Evolutionary conservation across 2,797 vertebrate species (phyloP), one percentile per base, ranked within the genome.

Genomic region (Falco biarmicus): DNA sequence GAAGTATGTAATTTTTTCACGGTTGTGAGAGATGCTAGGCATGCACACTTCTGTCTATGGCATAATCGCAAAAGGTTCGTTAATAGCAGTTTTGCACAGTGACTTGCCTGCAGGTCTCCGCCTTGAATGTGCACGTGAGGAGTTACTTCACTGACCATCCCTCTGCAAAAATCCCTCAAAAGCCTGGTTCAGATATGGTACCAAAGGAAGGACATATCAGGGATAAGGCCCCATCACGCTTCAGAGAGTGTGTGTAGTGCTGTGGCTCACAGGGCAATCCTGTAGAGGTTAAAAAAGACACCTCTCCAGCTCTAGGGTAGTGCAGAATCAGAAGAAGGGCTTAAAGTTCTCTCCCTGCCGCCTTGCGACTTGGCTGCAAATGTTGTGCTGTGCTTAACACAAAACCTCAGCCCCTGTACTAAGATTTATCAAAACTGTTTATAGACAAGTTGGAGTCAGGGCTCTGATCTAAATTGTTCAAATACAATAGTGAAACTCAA

Each of bases 71-170:
- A 71, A 92, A 61, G 17, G 6, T 61, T 71, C 7, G 4, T 34
- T 34, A 41, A 41, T 45, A 21, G 2, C 11, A 87, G 6, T 16
- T 89, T 63, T 77, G 17, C 37, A 18, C 32, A 41, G 10, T 45
- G 31, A 60, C 21, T 90, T 3, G 4, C 16, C 22, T 50, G 12
- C 2, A 41, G 5, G 32, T 56, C 48, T 87, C 43, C 59, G 45
- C 15, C 32, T 43, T 43, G 41, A 31, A 26, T 61, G 29, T 61
- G 8, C 8, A 51, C 50, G 25, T 34, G 14, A 76, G 13, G 14
- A 1, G 9, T 68, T 51, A 41, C 4, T 79, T 81, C 32, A 37
- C 4, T 41, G 11, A 48, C 15, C 15, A 45, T 0, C 1, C 3
- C 10, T 43, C 41, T 20, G 4, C 9, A 32, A 48, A 69, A 65